Evolutionary conservation across 2,797 vertebrate species (phyloP).

Genomic region (Hippocampus kuda): DNA sequence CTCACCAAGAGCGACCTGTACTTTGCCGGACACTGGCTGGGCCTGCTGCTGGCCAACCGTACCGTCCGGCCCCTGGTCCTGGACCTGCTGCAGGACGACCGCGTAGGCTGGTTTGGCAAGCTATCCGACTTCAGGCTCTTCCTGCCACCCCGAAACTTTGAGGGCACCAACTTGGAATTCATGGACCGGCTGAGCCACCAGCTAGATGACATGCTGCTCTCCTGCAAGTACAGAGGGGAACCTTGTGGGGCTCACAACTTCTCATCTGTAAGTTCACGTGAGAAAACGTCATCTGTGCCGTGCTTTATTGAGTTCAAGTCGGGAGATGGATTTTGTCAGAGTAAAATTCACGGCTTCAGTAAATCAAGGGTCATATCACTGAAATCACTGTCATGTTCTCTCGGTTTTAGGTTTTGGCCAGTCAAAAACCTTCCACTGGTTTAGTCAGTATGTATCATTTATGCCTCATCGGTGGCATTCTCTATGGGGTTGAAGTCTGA

Average conservation of each 20-base stretch:
- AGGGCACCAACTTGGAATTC: slow-evolving; percentile 92
- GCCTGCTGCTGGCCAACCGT: slow-evolving; percentile 84
- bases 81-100: slow-evolving; percentile 84
- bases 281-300: no score
- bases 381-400: no score
- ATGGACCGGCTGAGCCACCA: slow-evolving; percentile 95
- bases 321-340: no score
- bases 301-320: neutral
- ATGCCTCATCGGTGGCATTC: no score
- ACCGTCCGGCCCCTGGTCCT: slow-evolving; percentile 82
- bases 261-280: slow-evolving; percentile 83
- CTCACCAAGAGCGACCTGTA: slow-evolving; percentile 96
- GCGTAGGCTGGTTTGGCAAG: slow-evolving; percentile 85
- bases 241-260: slow-evolving; percentile 93
- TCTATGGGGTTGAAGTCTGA: no score
- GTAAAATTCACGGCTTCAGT: neutral
- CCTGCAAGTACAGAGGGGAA: slow-evolving; percentile 94
- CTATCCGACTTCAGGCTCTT: slow-evolving; percentile 95
- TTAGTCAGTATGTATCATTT: no score
- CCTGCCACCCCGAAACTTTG: slow-evolving; percentile 89
- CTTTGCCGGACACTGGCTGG: slow-evolving; percentile 93
- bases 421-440: no score
- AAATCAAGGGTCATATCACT: no score
- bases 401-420: no score
- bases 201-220: slow-evolving; percentile 95